These are phyloP conservation scores for Ictalurus furcatus DNA, from an alignment of 2,113 vertebrate genomes.

Conservation along the genomic window DNA sequence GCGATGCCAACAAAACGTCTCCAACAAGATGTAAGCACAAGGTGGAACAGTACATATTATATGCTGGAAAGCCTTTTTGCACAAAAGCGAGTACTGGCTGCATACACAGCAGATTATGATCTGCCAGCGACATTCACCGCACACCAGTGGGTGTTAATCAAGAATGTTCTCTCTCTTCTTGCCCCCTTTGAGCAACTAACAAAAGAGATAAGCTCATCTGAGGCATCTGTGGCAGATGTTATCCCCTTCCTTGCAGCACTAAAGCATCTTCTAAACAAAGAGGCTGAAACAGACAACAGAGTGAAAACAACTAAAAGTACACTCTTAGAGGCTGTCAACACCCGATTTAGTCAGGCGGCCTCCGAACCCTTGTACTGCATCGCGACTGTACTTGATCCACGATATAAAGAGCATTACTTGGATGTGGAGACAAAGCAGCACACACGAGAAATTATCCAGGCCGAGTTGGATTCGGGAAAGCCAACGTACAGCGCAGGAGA, in stretches of 20 bases:
- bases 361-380: too few relatives aligned
- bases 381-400: too few relatives aligned
- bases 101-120: background rate
- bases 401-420: too few relatives aligned
- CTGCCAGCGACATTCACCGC: background rate
- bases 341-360: too few relatives aligned
- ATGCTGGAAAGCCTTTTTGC: slow-evolving; percentile 5
- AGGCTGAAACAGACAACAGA: background rate
- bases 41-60: slow-evolving; percentile 27
- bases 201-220: background rate
- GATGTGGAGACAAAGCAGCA: too few relatives aligned
- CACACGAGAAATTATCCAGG: too few relatives aligned
- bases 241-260: background rate
- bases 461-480: too few relatives aligned
- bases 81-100: background rate
- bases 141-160: background rate
- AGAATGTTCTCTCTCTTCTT: background rate
- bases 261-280: background rate
- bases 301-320: too few relatives aligned
- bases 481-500: too few relatives aligned
- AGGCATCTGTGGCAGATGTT: background rate
- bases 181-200: too few relatives aligned
- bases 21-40: slow-evolving; percentile 12
- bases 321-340: too few relatives aligned
- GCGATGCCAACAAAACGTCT: slow-evolving; percentile 12